Evolutionary conservation across 2,888 invertebrate species (phyloP), one percentile per base, ranked within the genome.

Genomic region (Oxyteleia sp.): DNA sequence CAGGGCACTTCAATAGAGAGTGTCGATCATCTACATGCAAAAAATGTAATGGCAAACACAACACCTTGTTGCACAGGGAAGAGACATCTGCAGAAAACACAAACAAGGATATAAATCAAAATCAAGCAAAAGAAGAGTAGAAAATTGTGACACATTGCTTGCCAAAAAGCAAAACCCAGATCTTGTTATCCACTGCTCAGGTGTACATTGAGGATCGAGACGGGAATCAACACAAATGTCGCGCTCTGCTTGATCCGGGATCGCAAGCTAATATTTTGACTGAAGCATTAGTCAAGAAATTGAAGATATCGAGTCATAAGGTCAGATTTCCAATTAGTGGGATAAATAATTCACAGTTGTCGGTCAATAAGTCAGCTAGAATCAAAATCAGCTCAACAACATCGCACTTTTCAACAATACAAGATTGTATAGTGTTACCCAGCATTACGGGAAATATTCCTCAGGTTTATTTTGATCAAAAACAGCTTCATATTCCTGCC

Each of bases 21-120:
- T 53, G 32, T 29, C 18, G 51, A 29, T 23, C 20, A 13, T 51
- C 51, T 13, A 15, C 23, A n/a, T 64, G 64, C 16, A 64, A 29
- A 20, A 64, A 32, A 49, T 64, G 64, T 16, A 13, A 64, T 5
- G 3, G 49, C 2, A 64, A 49, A 18, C 49, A 49, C 18, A 64
- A 64, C 49, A 49, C 64, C 0, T 13, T 64, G 10, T 11, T 64
- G 1, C 49, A 64, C 49, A 49, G 29, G 13, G 32, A 53, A 2
- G 2, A 32, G 26, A 23, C 1, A n/a, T 8, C n/a, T n/a, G n/a
- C n/a, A n/a, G n/a, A n/a, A 26, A 18, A 13, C n/a, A 43, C 1
- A 23, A 51, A 13, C 18, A 4, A 16, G 18, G 45, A 10, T 32
- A 32, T 8, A 23, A 23, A 23, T 23, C 3, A 23, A 23, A 5